Evolutionary conservation across 2,113 vertebrate genomes (phyloP).

Genomic region (Bubalus kerabau): DNA sequence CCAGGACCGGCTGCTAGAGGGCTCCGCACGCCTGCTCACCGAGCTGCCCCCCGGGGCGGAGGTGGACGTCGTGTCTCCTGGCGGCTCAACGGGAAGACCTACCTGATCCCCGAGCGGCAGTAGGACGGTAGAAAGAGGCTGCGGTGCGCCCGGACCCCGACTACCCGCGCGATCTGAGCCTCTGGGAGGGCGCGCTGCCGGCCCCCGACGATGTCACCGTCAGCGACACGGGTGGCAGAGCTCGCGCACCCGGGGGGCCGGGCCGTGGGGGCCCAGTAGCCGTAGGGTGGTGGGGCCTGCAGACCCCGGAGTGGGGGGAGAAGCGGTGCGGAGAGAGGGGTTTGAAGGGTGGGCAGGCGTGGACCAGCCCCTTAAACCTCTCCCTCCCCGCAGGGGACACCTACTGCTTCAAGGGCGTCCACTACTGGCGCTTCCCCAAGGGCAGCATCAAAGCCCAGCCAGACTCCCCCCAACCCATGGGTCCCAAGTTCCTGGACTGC

Average conservation of each 20-base stretch:
- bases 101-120: slow-evolving; percentile 82
- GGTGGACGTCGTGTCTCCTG: slow-evolving; percentile 84
- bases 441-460: slow-evolving; percentile 80
- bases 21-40: too few relatives aligned
- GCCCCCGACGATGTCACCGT: slow-evolving; percentile 86
- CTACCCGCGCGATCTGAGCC: slow-evolving; percentile 81
- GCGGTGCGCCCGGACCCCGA: slow-evolving; percentile 60
- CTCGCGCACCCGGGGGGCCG: too few relatives aligned
- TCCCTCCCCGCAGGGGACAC: slow-evolving; percentile 76
- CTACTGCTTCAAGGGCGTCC: slow-evolving; percentile 88
- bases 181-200: slow-evolving; percentile 85
- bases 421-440: slow-evolving; percentile 85
- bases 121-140: slow-evolving; percentile 89
- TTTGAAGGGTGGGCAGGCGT: neutral
- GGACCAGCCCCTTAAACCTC: too few relatives aligned
- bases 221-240: slow-evolving; percentile 62
- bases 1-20: too few relatives aligned
- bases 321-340: too few relatives aligned
- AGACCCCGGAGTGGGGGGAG: too few relatives aligned
- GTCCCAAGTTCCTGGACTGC: slow-evolving; percentile 85
- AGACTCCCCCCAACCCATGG: slow-evolving; percentile 77
- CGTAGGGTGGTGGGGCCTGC: too few relatives aligned
- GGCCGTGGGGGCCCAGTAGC: too few relatives aligned
- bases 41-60: too few relatives aligned
- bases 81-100: slow-evolving; percentile 90